Evolutionary conservation across 2,113 vertebrate genomes (phyloP).

Genomic region (Archocentrus centrarchus): DNA sequence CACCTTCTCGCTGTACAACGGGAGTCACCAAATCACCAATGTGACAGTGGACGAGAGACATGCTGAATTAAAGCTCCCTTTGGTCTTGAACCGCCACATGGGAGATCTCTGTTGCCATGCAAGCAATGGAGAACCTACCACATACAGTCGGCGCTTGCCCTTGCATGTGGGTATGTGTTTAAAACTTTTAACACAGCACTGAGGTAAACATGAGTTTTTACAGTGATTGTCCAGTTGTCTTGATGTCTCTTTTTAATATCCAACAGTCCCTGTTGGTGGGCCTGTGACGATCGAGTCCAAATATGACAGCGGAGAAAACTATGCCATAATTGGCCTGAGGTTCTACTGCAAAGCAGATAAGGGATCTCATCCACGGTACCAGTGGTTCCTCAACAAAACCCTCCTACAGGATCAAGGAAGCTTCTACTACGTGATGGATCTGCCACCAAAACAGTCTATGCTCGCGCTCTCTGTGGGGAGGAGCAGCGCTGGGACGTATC

Average conservation of each 20-base stretch:
- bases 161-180: conserved; percentile 71
- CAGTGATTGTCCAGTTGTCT: neutral
- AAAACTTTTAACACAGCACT: neutral
- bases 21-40: neutral
- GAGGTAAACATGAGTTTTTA: neutral
- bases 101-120: conserved; percentile 66
- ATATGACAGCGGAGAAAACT: conserved; percentile 43
- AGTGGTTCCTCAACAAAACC: conserved; percentile 75
- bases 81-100: conserved; percentile 40
- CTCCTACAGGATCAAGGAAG: conserved; percentile 31
- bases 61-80: conserved; percentile 43
- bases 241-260: neutral
- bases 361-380: conserved; percentile 64
- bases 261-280: conserved; percentile 68
- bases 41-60: neutral
- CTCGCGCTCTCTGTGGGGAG: conserved; percentile 49
- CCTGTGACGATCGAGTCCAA: conserved; percentile 56
- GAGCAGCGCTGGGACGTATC: conserved; percentile 67
- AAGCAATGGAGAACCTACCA: conserved; percentile 23
- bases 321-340: conserved; percentile 42
- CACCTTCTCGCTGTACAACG: conserved; percentile 67
- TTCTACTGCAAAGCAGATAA: conserved; percentile 67
- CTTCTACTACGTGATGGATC: conserved; percentile 54
- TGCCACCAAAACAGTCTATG: conserved; percentile 15
- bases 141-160: conserved; percentile 28